Evolutionary conservation across 2,888 invertebrate species (phyloP), one percentile per base, ranked within the genome.

Genomic region (Gryllus longicercus): DNA sequence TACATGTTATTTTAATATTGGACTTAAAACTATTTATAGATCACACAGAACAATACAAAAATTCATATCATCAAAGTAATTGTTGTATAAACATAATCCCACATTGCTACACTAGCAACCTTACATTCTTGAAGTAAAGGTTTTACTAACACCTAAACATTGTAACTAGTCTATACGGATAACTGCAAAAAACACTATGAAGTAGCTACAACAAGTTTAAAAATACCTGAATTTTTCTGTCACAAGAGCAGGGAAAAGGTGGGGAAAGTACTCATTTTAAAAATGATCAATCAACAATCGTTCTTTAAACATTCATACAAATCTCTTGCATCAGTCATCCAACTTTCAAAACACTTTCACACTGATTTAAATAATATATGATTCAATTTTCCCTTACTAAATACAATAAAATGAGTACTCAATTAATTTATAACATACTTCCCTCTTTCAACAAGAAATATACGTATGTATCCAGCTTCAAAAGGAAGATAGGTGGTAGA

Each of bases 181-280:
- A 76, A 38, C 76, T 38, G 38, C 76, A 76, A 76, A 76, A 74
- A 25, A n/a, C 38, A 38, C 76, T 76, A 38, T 76, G 76, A 63
- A 80, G 51, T 23, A 75, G 51, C 79, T 81, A 81, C 78, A 76
- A 81, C 38, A 77, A 80, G 81, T 81, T 82, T 80, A 80, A 82
- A 82, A 82, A 82, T 82, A 82, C 81, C 80, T 82, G 80, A 82
- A 82, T 79, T 78, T 51, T 81, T 80, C 76, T 76, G 23, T 76
- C 38, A 38, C 23, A 10, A 25, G 25, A 76, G 16, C n/a, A 8
- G n/a, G 63, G 63, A 63, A n/a, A 63, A 63, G 63, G 63, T 63
- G 63, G 63, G 63, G 63, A 14, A 63, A 38, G 12, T 63, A 63
- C n/a, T 63, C 63, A 63, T 63, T 63, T 63, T 18, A 63, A 63